Evolutionary conservation across 2,888 invertebrate genomes (phyloP).

Genomic region (Ptychoptera contaminata): DNA sequence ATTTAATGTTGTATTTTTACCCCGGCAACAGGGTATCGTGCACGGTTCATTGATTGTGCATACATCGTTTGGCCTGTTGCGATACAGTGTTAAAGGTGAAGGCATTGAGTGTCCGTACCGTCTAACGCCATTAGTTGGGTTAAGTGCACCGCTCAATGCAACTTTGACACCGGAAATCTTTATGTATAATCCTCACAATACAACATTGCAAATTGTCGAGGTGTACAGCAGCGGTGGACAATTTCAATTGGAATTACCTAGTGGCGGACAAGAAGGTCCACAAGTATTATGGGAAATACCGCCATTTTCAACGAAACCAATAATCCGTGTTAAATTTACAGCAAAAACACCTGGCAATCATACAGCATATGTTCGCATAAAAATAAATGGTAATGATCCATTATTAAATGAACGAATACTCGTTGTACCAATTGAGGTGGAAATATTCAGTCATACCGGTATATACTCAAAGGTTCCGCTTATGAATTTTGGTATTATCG

Average conservation of each 20-base stretch:
- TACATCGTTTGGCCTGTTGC: conserved; percentile 83
- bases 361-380: conserved; percentile 61
- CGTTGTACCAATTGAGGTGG: conserved; percentile 71
- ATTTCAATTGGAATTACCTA: conserved; percentile 74
- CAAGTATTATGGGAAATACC: conserved; percentile 81
- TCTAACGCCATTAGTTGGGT: conserved; percentile 76
- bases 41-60: conserved; percentile 83
- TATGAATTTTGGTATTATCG: conserved; percentile 70
- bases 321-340: conserved; percentile 72
- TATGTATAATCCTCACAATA: conserved; percentile 87
- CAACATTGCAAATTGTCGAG: conserved; percentile 69
- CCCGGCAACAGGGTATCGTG: conserved; percentile 75
- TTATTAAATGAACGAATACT: conserved; percentile 29
- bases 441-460: conserved; percentile 53
- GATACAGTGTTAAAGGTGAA: conserved; percentile 70
- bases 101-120: conserved; percentile 85
- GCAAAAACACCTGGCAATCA: conserved; percentile 64
- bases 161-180: conserved; percentile 77
- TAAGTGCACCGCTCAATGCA: conserved; percentile 82
- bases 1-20: conserved; percentile 91
- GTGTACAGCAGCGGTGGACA: conserved; percentile 80
- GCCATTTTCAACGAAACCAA: conserved; percentile 71
- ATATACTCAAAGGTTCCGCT: conserved; percentile 61
- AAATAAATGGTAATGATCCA: conserved; percentile 19
- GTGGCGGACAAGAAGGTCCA: conserved; percentile 59